Base-by-base conservation (phyloP, 1,140 invertebrate genomes). In the Idris sp. region DNA sequence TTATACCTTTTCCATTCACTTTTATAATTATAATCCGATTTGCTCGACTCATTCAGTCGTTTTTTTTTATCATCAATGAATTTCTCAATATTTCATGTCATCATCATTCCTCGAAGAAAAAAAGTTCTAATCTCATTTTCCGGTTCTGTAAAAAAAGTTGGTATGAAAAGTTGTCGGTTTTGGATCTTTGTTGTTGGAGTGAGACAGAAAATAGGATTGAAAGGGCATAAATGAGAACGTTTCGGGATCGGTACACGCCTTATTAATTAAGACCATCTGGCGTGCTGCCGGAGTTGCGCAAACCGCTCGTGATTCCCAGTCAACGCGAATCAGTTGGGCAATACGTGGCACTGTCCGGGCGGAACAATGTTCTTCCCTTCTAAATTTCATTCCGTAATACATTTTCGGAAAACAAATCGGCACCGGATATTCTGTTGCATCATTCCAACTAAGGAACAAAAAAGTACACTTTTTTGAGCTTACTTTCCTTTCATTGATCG, bases 191-290 rank as follows among this genome's bases (percentile, higher is more conserved):
- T n/a, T n/a, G n/a, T 22, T 16, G 16, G 13, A 48, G 15, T 31
- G 31, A 35, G 43, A 49, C 31, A 46, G 38, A 54, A 18, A 38
- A 41, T 28, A 72, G 33, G 58, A 71, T 62, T 56, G 48, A 62
- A 62, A 71, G 67, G 56, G 67, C 49, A 72, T 30, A 72, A 72
- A 72, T 72, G 68, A 58, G 68, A 64, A 64, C 49, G 48, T 40
- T 35, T 44, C 28, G 43, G 54, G 59, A 58, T 58, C 64, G 49
- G 68, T 64, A 72, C 68, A 72, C 68, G 68, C 68, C 68, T 72
- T 59, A 72, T 72, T 72, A 72, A 72, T 72, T 72, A 72, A 72
- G 59, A 72, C 49, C 68, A 72, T 72, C 68, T 72, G 68, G 67
- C 56, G 51, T 44, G 44, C 44, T 64, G 59, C 58, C 40, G 68